Conservation (phyloP, 1,140 invertebrate genomes). For the Geopemphigus sp. region DNA sequence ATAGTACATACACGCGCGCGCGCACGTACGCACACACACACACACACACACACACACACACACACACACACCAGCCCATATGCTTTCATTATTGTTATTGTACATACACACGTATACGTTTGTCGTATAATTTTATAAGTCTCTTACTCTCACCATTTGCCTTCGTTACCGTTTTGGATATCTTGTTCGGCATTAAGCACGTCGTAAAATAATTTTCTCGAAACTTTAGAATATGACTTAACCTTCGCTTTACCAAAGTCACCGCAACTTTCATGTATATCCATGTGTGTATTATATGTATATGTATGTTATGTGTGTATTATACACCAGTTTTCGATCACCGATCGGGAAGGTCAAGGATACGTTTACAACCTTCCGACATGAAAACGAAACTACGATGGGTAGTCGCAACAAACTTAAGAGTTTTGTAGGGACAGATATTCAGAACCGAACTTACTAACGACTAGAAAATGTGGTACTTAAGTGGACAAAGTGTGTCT, state of each 20-base stretch:
- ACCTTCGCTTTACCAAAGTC: neutral
- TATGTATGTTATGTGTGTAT: neutral
- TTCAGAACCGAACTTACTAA: no score
- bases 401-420: no score
- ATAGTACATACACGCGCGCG: neutral
- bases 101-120: neutral
- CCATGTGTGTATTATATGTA: no score
- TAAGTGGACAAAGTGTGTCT: no score
- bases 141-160: neutral
- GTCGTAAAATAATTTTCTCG: conserved; percentile 29
- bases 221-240: neutral
- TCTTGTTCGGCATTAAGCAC: neutral
- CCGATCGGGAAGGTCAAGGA: neutral
- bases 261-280: neutral
- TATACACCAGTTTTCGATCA: neutral
- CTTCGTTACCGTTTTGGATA: neutral
- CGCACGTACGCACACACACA: neutral
- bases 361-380: neutral
- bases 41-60: neutral
- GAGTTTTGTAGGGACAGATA: no score
- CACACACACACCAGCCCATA: neutral
- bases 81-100: conserved; percentile 32
- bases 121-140: conserved; percentile 34
- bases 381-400: neutral
- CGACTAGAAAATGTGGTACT: no score